Conservation (phyloP, 1,140 invertebrate species). For the Calosoma granatense region DNA sequence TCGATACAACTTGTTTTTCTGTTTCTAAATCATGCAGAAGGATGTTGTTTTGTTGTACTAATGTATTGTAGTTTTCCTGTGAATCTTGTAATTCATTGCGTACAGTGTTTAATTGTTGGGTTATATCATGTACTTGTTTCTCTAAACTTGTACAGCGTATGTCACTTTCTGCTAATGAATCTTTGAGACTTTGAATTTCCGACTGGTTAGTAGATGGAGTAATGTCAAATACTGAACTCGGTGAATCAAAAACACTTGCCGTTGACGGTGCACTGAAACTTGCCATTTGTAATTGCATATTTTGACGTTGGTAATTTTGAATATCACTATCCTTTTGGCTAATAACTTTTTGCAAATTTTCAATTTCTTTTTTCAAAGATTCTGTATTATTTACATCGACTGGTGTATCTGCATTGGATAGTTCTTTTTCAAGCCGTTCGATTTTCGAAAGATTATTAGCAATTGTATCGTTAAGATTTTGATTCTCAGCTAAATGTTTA, state of each 20-base stretch:
- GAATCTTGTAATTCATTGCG: conserved; percentile 20
- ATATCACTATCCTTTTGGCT: conserved; percentile 29
- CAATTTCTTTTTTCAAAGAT: conserved; percentile 33
- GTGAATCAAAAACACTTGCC: neutral
- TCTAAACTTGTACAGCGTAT: conserved; percentile 12
- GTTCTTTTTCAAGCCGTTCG: neutral
- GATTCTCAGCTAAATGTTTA: conserved; percentile 32
- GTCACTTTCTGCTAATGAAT: neutral
- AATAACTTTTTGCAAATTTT: conserved; percentile 27
- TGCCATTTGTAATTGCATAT: conserved; percentile 22
- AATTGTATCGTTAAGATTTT: conserved; percentile 20
- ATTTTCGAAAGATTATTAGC: neutral
- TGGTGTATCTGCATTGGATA: too few relatives aligned
- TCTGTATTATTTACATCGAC: too few relatives aligned
- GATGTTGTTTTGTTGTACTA: neutral
- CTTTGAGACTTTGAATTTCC: neutral
- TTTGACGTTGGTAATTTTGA: conserved; percentile 25
- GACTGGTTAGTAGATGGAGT: neutral
- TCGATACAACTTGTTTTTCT: conserved; percentile 15
- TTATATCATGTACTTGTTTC: conserved; percentile 12
- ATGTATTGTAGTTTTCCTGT: neutral
- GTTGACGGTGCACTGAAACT: neutral
- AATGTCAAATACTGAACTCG: conserved; percentile 10
- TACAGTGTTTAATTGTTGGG: conserved; percentile 13
- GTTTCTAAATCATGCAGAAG: conserved; percentile 16